Conservation (phyloP, 1,140 invertebrate genomes). For the Lysiphlebus fabarum region DNA sequence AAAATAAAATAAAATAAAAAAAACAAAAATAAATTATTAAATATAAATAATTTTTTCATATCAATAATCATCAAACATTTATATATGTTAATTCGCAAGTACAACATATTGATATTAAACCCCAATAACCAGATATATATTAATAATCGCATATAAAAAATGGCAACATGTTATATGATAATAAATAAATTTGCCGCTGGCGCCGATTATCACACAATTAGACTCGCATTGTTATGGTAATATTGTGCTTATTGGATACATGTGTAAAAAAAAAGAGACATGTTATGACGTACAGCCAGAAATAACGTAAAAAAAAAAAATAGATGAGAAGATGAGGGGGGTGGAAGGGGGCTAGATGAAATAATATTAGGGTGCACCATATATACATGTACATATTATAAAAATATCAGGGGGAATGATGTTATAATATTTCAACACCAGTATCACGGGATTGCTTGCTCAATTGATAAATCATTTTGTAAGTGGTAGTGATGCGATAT, state of each 20-base stretch:
- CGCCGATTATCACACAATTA: slow-evolving; percentile 53
- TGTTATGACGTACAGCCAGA: neutral
- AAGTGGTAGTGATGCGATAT: slow-evolving; percentile 43
- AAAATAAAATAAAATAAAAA: too few relatives aligned
- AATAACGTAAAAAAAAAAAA: too few relatives aligned
- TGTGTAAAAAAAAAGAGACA: slow-evolving; percentile 11
- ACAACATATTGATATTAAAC: too few relatives aligned
- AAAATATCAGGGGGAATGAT: slow-evolving; percentile 37
- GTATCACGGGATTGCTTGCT: slow-evolving; percentile 42
- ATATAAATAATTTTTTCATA: too few relatives aligned
- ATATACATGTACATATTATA: too few relatives aligned
- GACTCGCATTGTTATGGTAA: slow-evolving; percentile 55
- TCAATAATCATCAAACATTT: too few relatives aligned
- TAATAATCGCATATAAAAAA: too few relatives aligned
- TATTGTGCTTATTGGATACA: slow-evolving; percentile 30
- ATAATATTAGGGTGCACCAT: slow-evolving; percentile 49
- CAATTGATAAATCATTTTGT: slow-evolving; percentile 51
- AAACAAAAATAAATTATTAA: too few relatives aligned
- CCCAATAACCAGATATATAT: too few relatives aligned
- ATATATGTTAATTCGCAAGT: too few relatives aligned
- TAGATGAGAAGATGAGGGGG: slow-evolving; percentile 1
- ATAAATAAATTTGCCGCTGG: slow-evolving; percentile 31
- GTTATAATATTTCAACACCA: slow-evolving; percentile 56
- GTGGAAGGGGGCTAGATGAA: slow-evolving; percentile 22
- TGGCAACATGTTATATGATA: too few relatives aligned